A percentile compares a stretch with the other conserved stretches of the same genome.
Conservation (phyloP, 2,113 vertebrate species). For the Lutjanus erythropterus region DNA sequence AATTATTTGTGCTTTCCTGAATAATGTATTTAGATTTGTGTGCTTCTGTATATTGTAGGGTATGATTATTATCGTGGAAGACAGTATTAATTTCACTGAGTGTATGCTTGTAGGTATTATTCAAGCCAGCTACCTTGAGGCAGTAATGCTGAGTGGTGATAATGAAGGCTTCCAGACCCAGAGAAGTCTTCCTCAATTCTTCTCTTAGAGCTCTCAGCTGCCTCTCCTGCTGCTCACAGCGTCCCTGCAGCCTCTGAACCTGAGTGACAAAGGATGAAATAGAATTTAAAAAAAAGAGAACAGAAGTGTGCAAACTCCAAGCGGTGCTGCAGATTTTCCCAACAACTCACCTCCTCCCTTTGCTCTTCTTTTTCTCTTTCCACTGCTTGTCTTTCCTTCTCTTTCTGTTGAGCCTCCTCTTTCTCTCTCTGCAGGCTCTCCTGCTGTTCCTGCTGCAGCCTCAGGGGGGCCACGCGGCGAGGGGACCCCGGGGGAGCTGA, state of each 20-base stretch:
- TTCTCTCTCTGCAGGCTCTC: constrained; percentile 78
- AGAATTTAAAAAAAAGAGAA: not conserved
- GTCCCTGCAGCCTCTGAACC: constrained; percentile 88
- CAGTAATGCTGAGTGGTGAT: constrained; percentile 94
- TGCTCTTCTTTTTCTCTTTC: constrained; percentile 67
- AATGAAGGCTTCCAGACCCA: constrained; percentile 91
- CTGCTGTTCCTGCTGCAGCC: constrained; percentile 77
- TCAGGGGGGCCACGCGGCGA: constrained; percentile 64
- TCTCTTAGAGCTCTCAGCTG: constrained; percentile 84
- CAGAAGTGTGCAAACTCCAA: not conserved
- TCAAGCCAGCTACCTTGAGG: constrained; percentile 83
- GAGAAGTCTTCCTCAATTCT: constrained; percentile 86
- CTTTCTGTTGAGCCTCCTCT: constrained; percentile 79
- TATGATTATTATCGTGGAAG: not conserved
- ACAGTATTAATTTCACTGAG: not conserved
- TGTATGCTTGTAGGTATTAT: constrained; percentile 2
- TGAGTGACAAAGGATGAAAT: constrained; percentile 47
- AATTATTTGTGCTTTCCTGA: no score
- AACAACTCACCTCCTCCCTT: constrained; percentile 71
- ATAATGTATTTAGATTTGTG: no score
- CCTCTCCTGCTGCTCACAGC: constrained; percentile 88
- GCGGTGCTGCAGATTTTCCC: not conserved
- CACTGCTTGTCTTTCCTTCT: constrained; percentile 67
- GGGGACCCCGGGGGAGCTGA: constrained; percentile 72
- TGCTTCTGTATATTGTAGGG: no score